A percentile compares a stretch with the other conserved stretches of the same genome.
Evolutionary conservation across 2,888 invertebrate genomes (phyloP).

Genomic region (Gymnoscelis rufifasciata): DNA sequence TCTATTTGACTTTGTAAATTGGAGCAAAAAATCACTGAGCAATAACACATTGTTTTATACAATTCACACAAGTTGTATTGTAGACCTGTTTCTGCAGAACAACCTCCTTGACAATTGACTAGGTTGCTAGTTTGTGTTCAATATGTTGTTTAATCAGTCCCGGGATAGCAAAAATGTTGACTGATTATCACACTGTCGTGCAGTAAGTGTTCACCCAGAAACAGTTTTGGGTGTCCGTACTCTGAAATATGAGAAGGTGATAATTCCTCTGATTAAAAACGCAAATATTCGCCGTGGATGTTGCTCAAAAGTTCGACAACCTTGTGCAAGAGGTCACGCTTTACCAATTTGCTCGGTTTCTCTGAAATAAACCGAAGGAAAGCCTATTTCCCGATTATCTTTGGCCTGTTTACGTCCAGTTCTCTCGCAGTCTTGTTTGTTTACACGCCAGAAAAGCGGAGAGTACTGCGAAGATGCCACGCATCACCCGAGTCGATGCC

Average conservation of each 20-base stretch:
- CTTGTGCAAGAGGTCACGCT: constrained; percentile 35
- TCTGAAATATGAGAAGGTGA: constrained; percentile 51
- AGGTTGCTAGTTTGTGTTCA: too few relatives aligned
- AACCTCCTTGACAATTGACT: too few relatives aligned
- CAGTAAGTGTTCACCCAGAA: constrained; percentile 46
- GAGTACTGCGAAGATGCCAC: constrained; percentile 32
- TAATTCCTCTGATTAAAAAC: constrained; percentile 63
- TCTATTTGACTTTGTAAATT: neutral
- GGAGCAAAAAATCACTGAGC: neutral
- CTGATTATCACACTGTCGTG: too few relatives aligned
- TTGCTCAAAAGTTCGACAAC: constrained; percentile 55
- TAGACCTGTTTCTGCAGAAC: too few relatives aligned
- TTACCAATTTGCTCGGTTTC: constrained; percentile 18
- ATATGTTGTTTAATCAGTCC: too few relatives aligned
- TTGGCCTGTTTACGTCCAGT: constrained; percentile 16
- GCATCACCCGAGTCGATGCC: constrained; percentile 49
- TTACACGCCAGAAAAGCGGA: constrained; percentile 14
- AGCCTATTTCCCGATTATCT: constrained; percentile 15
- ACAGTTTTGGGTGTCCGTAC: constrained; percentile 40
- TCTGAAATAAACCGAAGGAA: constrained; percentile 14
- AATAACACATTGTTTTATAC: neutral
- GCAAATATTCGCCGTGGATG: constrained; percentile 53
- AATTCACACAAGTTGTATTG: too few relatives aligned
- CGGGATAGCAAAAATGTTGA: too few relatives aligned
- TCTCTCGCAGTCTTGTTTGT: constrained; percentile 18